Evolutionary conservation across 2,888 invertebrate species (phyloP).

Genomic region (Pheosia tremula): DNA sequence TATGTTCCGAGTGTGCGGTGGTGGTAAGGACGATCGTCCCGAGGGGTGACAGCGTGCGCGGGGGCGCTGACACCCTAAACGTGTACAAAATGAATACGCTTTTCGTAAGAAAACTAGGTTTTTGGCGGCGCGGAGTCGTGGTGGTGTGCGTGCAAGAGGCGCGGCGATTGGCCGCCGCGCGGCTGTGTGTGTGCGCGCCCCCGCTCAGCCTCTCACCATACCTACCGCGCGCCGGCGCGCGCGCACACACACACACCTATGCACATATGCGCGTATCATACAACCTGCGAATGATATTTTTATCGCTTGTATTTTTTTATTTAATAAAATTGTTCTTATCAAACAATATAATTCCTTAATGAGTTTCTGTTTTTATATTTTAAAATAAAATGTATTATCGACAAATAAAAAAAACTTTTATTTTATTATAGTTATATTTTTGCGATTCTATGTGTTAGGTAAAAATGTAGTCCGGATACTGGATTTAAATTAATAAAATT

Average conservation of each 20-base stretch:
- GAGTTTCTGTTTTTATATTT: not conserved
- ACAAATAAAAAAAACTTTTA: not conserved
- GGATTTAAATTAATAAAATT: no score
- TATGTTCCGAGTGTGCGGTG: slow-evolving; percentile 30
- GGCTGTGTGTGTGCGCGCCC: slow-evolving; percentile 64
- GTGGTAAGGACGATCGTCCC: slow-evolving; percentile 20
- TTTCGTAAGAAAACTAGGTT: slow-evolving; percentile 65
- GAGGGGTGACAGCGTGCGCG: slow-evolving; percentile 61
- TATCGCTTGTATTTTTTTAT: slow-evolving; percentile 22
- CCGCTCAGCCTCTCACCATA: slow-evolving; percentile 69
- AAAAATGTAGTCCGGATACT: no score
- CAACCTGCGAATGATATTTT: slow-evolving; percentile 38
- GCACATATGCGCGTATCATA: slow-evolving; percentile 33
- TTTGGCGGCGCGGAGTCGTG: slow-evolving; percentile 50
- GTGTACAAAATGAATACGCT: slow-evolving; percentile 67
- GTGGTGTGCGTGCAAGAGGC: slow-evolving; percentile 61
- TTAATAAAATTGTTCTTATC: not conserved
- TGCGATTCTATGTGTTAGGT: not conserved
- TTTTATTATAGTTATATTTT: not conserved
- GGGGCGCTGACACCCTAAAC: slow-evolving; percentile 63
- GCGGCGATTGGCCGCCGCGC: slow-evolving; percentile 69
- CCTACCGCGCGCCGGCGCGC: slow-evolving; percentile 57
- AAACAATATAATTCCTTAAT: not conserved
- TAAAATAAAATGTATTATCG: not conserved
- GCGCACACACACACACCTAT: slow-evolving; percentile 40